Conservation (phyloP, 2,113 vertebrate genomes). For the Chaetorhynchus papuensis region DNA sequence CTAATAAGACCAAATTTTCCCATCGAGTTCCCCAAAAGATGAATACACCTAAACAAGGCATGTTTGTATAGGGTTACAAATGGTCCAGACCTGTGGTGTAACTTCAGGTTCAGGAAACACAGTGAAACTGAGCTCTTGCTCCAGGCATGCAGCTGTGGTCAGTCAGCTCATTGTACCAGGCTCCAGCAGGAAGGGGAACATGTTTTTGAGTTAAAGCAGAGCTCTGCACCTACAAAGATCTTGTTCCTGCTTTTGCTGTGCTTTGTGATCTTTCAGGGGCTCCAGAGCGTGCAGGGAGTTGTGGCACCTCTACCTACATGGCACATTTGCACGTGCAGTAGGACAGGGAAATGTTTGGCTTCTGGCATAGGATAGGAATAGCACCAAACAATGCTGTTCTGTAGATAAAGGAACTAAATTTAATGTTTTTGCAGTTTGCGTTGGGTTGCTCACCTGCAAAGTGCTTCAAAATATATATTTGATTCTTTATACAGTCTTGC, state of each 20-base stretch:
- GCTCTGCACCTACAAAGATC: neutral
- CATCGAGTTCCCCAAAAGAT: rapidly evolving
- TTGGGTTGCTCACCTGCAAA: neutral
- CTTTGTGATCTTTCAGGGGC: rapidly evolving
- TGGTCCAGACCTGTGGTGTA: neutral
- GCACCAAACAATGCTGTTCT: neutral
- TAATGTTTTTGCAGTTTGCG: neutral
- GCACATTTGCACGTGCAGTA: rapidly evolving
- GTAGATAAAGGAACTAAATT: neutral
- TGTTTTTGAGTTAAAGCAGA: neutral
- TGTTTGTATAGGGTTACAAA: neutral
- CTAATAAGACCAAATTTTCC: neutral
- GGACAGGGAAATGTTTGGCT: neutral
- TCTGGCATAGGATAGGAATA: neutral
- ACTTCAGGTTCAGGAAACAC: neutral
- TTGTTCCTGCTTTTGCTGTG: neutral
- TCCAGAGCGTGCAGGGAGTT: neutral
- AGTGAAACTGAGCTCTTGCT: neutral
- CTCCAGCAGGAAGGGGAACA: neutral
- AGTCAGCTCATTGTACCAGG: neutral
- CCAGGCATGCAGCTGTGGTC: neutral
- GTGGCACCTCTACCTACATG: neutral
- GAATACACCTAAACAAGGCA: neutral
- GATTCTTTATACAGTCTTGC: neutral
- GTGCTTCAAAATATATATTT: neutral